Conservation (phyloP, 2,888 invertebrate species). For the Melangyna quadrimaculata region DNA sequence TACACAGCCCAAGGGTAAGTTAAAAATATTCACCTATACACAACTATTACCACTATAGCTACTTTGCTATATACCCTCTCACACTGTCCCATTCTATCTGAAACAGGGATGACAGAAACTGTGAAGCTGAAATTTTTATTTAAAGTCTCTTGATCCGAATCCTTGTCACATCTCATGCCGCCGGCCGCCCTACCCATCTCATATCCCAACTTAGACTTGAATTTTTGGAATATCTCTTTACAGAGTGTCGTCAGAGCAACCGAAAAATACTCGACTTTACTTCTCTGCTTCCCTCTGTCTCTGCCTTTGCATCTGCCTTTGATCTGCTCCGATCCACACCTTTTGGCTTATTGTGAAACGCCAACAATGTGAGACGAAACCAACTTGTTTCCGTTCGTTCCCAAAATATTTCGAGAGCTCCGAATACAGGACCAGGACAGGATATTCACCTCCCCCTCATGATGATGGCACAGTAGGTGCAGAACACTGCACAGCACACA, state of each 20-base stretch:
- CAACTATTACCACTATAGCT: slow-evolving; percentile 28
- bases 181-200: too few relatives aligned
- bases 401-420: slow-evolving; percentile 22
- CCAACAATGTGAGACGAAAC: slow-evolving; percentile 42
- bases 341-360: slow-evolving; percentile 27
- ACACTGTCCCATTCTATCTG: not conserved
- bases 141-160: slow-evolving; percentile 67
- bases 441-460: not conserved
- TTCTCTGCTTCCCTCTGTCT: not conserved
- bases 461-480: not conserved
- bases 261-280: slow-evolving; percentile 42
- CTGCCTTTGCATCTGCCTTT: too few relatives aligned
- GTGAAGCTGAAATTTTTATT: slow-evolving; percentile 65
- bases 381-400: slow-evolving; percentile 28
- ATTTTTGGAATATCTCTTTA: slow-evolving; percentile 19
- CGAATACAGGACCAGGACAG: slow-evolving; percentile 39
- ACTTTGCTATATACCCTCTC: not conserved
- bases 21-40: slow-evolving; percentile 44
- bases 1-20: slow-evolving; percentile 81
- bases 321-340: slow-evolving; percentile 31
- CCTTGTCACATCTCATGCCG: slow-evolving; percentile 29
- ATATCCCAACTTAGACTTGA: not conserved
- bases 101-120: slow-evolving; percentile 42
- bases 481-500: not conserved
- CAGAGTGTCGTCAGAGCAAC: slow-evolving; percentile 28